Evolutionary conservation across 2,113 vertebrate genomes (phyloP).

Genomic region (Helogale parvula): DNA sequence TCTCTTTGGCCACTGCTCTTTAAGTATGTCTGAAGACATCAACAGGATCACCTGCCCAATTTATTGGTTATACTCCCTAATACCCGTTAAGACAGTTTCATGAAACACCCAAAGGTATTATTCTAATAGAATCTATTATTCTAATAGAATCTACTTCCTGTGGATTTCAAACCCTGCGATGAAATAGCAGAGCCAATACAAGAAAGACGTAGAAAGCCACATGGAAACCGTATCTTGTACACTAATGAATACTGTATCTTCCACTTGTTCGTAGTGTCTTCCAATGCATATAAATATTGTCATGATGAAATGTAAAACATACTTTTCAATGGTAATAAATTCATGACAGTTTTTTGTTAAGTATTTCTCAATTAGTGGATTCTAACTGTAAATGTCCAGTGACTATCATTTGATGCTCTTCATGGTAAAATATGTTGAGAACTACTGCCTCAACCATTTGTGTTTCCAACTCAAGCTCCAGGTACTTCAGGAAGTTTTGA

Average conservation of each 20-base stretch:
- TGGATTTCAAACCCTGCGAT: not conserved
- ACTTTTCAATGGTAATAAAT: slow-evolving; percentile 10
- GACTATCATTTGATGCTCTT: not conserved
- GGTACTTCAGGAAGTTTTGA: not conserved
- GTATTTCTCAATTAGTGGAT: not conserved
- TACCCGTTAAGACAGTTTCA: not conserved
- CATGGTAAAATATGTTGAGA: not conserved
- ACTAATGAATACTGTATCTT: not conserved
- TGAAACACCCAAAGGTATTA: not conserved
- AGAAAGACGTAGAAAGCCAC: not conserved
- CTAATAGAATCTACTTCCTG: not conserved
- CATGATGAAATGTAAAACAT: not conserved
- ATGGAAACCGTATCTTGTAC: not conserved
- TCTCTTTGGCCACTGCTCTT: not conserved
- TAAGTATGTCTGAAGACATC: not conserved
- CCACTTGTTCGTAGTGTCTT: not conserved
- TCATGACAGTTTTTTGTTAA: not conserved
- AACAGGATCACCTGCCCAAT: not conserved
- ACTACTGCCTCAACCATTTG: not conserved
- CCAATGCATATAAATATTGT: not conserved
- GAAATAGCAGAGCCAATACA: not conserved
- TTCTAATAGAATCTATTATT: too few species aligned
- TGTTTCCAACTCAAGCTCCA: not conserved
- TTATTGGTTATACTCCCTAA: not conserved
- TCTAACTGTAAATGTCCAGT: not conserved